phyloP scores from a whole-genome alignment of 64 coral and sea anemone genomes.

The Montipora cactus region DNA sequence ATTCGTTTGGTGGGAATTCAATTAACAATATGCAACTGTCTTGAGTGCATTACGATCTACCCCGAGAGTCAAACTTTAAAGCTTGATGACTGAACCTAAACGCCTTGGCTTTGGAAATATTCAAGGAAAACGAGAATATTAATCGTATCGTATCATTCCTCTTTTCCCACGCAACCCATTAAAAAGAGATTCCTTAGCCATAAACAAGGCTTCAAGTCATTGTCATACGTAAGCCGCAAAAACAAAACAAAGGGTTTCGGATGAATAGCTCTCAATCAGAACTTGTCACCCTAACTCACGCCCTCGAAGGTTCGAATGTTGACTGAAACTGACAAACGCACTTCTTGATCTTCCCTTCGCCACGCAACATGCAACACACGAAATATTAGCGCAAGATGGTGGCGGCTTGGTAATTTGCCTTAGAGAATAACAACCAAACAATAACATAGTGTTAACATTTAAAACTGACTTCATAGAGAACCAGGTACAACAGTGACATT shows the following conservation, averaged over 20 bases:
- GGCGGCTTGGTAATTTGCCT: no score
- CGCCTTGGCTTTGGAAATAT: neutral
- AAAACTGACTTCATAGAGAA: no score
- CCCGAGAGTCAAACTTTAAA: neutral
- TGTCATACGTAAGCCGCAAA: neutral
- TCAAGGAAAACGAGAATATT: neutral
- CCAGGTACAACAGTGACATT: no score
- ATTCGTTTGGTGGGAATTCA: slow-evolving; percentile 17
- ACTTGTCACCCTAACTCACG: neutral
- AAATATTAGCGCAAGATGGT: no score
- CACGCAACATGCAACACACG: neutral
- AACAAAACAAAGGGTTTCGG: slow-evolving; percentile 1
- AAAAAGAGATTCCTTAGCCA: neutral
- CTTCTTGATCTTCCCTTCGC: neutral
- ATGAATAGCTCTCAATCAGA: neutral
- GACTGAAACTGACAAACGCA: neutral
- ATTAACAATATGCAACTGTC: slow-evolving; percentile 20
- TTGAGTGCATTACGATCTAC: neutral
- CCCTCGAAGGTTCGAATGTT: neutral
- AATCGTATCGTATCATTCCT: neutral
- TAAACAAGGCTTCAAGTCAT: slow-evolving; percentile 20
- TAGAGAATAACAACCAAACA: neutral
- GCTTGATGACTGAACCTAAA: neutral
- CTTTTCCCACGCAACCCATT: slow-evolving; percentile 20
- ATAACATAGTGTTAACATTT: neutral